Conservation (phyloP, 2,888 invertebrate genomes). For the Nysson spinosus region DNA sequence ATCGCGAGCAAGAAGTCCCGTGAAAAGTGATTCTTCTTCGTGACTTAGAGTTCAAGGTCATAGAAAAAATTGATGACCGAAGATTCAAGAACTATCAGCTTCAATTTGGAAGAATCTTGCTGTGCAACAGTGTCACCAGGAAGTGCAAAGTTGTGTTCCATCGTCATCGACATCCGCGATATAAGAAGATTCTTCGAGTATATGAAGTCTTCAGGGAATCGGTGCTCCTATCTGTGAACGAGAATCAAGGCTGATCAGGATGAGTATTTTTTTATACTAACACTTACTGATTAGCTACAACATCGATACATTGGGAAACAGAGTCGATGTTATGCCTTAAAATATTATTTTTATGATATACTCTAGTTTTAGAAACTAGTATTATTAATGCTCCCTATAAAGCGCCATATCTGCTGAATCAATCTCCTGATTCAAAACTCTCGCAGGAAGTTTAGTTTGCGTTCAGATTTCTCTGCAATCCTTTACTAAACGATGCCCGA, state of each 20-base stretch:
- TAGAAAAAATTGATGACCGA: too few species aligned
- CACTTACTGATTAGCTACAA: slow-evolving; percentile 36
- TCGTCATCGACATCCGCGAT: not conserved
- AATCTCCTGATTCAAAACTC: too few species aligned
- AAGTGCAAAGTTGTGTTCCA: slow-evolving; percentile 6
- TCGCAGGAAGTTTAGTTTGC: too few species aligned
- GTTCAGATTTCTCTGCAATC: too few species aligned
- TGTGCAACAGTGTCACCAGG: slow-evolving; percentile 4
- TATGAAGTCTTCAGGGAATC: not conserved
- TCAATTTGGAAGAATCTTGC: not conserved
- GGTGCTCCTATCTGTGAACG: slow-evolving; percentile 16
- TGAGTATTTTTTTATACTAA: slow-evolving; percentile 51
- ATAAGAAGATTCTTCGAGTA: slow-evolving; percentile 21
- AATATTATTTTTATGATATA: too few species aligned
- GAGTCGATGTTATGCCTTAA: slow-evolving; percentile 3
- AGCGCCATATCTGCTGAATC: too few species aligned
- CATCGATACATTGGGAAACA: slow-evolving; percentile 17
- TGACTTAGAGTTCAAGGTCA: too few species aligned
- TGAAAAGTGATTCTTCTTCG: too few species aligned
- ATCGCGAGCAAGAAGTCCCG: too few species aligned
- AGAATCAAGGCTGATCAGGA: slow-evolving; percentile 39
- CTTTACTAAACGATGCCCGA: too few species aligned
- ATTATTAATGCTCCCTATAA: too few species aligned
- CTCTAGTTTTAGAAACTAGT: too few species aligned
- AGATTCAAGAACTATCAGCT: not conserved